Evolutionary conservation across 2,113 vertebrate genomes (phyloP).

Genomic region (Callaeas wilsoni): DNA sequence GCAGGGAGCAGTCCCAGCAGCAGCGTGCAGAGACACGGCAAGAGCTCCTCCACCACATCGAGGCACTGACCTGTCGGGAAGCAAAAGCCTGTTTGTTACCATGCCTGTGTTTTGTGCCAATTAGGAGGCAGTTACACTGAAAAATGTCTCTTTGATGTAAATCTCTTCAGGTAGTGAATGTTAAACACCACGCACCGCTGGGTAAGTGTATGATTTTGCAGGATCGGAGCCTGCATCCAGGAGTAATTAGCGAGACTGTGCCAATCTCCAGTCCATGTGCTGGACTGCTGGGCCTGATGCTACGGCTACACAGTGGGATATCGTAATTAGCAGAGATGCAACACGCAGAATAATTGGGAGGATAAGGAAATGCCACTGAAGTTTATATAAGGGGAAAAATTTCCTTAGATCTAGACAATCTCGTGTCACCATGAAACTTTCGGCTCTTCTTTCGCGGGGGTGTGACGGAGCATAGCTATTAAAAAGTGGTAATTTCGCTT

Average conservation of each 20-base stretch:
- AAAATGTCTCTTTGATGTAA: slow-evolving; percentile 43
- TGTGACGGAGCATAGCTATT: background rate
- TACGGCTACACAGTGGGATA: background rate
- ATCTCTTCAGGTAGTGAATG: slow-evolving; percentile 54
- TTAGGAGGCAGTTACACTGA: slow-evolving; percentile 29
- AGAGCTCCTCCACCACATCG: background rate
- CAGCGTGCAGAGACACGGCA: background rate
- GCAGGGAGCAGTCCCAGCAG: background rate
- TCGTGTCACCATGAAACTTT: background rate
- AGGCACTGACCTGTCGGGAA: background rate
- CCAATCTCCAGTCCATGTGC: background rate
- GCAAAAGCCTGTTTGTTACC: slow-evolving; percentile 27
- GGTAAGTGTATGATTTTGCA: background rate
- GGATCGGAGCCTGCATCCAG: background rate
- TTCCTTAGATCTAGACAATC: slow-evolving; percentile 13
- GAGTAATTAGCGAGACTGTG: slow-evolving; percentile 41
- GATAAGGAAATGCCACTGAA: slow-evolving; percentile 17
- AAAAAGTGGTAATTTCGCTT: background rate
- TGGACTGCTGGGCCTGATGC: slow-evolving; percentile 15
- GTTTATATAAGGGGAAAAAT: background rate
- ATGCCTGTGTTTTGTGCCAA: slow-evolving; percentile 41
- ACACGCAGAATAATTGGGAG: slow-evolving; percentile 16
- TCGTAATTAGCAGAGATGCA: slow-evolving; percentile 32
- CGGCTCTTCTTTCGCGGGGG: background rate
- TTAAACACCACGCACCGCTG: slow-evolving; percentile 21